Evolutionary conservation across 2,888 invertebrate species (phyloP), one percentile per base, ranked within the genome.

Genomic region (Lithophane semibrunnea): DNA sequence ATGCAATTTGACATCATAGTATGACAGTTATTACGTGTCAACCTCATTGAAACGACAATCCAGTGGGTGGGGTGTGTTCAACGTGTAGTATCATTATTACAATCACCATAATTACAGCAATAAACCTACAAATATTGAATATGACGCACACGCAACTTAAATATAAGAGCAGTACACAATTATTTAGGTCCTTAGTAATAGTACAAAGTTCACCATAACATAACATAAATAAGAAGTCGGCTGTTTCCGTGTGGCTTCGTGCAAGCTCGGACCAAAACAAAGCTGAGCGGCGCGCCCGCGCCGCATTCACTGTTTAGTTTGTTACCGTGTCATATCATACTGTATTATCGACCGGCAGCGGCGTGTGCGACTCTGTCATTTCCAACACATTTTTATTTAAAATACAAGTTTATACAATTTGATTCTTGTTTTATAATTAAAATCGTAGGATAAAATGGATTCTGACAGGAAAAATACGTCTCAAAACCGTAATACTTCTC

Each of bases 221-320:
- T 79, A 88, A 89, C 90, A 89, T 93, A 93, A 93, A 93, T 90
- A 92, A 74, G 87, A 84, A 77, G 82, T 96, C 96, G 96, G 91
- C 63, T 83, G 84, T 92, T 92, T 94, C 92, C 96, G 96, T 85
- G 77, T 56, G 73, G 76, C 79, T 86, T 96, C 96, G 96, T 91
- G 82, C 52, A 79, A 79, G 87, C 76, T 95, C 95, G 96, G 93
- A 90, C 86, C 94, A 96, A 94, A 96, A 96, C 95, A 96, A 93
- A 92, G 90, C 87, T 84, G 82, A 81, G 80, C 79, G 74, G 82
- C 84, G 75, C 87, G 82, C 85, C 75, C 86, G 88, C 87, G 84
- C 71, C 74, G 82, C 79, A 71, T 82, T 88, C 88, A 89, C 90
- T 91, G 90, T 91, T 91, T 91, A 87, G 90, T 88, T 89, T 87